Conservation (phyloP, 2,797 vertebrate species). For the Melopsittacus undulatus region DNA sequence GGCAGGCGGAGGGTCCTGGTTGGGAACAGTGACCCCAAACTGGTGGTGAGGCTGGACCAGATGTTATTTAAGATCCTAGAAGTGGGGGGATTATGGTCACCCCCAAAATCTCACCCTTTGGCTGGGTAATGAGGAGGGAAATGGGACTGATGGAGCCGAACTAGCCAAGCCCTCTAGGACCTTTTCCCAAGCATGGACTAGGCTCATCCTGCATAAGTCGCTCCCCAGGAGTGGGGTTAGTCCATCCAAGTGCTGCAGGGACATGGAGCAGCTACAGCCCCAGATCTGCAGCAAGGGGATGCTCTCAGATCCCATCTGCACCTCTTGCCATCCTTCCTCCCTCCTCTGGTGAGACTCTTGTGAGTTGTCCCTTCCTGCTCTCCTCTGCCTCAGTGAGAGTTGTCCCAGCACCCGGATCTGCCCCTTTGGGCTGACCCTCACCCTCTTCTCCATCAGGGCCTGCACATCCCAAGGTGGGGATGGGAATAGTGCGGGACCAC, state of each 20-base stretch:
- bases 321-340: neutral
- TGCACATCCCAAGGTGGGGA: neutral
- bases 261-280: neutral
- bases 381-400: neutral
- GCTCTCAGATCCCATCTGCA: neutral
- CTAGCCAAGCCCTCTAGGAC: neutral
- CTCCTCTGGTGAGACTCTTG: neutral
- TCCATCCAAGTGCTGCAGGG: neutral
- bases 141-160: neutral
- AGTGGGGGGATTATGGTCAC: neutral
- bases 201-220: fast-evolving
- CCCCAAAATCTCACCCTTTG: fast-evolving
- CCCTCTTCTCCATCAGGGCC: neutral
- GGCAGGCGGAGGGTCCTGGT: neutral
- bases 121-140: neutral
- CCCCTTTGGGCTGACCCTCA: neutral
- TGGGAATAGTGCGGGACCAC: neutral
- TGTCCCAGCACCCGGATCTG: neutral
- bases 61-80: neutral
- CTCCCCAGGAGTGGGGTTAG: fast-evolving
- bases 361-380: neutral
- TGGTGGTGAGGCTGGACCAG: neutral
- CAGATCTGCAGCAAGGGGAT: too few relatives aligned
- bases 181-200: neutral
- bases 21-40: neutral